These are phyloP conservation scores for Oedothorax gibbosus DNA, from an alignment of 1,140 invertebrate genomes.

Conservation along the genomic window DNA sequence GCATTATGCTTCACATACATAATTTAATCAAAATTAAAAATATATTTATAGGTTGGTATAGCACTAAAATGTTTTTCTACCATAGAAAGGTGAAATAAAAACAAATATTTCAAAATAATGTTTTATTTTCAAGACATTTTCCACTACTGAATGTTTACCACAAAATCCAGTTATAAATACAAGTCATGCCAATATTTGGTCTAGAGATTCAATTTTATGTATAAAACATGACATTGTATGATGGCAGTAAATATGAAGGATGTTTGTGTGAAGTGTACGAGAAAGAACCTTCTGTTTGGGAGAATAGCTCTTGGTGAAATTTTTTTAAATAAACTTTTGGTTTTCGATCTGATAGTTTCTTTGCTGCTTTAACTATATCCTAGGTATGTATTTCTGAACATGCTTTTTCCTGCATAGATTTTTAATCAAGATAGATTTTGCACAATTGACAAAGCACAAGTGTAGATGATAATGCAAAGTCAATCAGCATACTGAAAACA, in stretches of 20 bases:
- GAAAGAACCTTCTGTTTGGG: no score
- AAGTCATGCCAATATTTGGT: constrained; percentile 53
- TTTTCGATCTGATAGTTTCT: no score
- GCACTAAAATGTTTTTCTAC: no score
- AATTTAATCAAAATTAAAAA: no score
- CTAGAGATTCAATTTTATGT: constrained; percentile 55
- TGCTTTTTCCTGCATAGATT: no score
- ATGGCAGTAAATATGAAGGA: constrained; percentile 50
- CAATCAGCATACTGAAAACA: background rate
- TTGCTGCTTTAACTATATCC: no score
- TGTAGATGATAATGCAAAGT: background rate
- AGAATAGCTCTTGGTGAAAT: no score
- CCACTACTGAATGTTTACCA: constrained; percentile 52
- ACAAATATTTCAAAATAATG: constrained; percentile 50
- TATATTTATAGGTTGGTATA: no score
- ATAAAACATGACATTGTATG: constrained; percentile 48
- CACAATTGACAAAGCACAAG: background rate
- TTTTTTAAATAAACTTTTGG: no score
- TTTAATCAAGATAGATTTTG: no score
- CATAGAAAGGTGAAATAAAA: background rate
- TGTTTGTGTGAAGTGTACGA: constrained; percentile 3
- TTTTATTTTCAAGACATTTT: constrained; percentile 48
- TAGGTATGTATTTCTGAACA: no score
- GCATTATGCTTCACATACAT: no score
- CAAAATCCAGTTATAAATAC: constrained; percentile 58